These are phyloP conservation scores for Callitettix versicolor DNA, from an alignment of 1,140 invertebrate genomes.

Conservation along the genomic window DNA sequence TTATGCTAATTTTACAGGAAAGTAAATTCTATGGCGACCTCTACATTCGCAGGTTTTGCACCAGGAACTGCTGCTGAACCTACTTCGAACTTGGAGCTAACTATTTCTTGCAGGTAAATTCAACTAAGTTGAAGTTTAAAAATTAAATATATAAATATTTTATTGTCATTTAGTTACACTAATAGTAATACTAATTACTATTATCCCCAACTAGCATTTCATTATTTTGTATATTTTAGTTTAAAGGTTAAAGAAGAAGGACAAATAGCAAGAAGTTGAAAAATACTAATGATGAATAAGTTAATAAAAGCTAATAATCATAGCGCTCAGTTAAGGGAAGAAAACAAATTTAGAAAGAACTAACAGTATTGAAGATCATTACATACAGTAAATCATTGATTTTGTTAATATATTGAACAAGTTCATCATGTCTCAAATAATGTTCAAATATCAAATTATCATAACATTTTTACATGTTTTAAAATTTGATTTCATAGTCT, in stretches of 20 bases:
- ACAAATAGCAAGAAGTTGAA: neutral
- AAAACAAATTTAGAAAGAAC: too few species aligned
- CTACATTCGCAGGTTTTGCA: conserved; percentile 24
- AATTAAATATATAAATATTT: neutral
- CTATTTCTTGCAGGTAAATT: conserved; percentile 30
- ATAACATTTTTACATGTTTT: too few species aligned
- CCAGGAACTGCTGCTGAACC: conserved; percentile 29
- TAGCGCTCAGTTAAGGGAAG: neutral
- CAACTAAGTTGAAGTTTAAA: neutral
- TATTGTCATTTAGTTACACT: neutral
- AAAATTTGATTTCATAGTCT: too few species aligned
- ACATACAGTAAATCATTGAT: too few species aligned
- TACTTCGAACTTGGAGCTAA: conserved; percentile 28
- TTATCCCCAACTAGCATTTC: neutral
- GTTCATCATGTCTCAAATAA: too few species aligned
- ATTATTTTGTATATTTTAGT: neutral
- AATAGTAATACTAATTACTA: neutral
- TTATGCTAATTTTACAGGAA: too few species aligned
- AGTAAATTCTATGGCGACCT: too few species aligned
- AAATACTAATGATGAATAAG: neutral
- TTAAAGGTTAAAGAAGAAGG: neutral
- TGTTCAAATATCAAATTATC: too few species aligned
- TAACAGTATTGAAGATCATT: too few species aligned
- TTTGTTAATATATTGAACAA: too few species aligned
- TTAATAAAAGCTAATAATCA: neutral